Evolutionary conservation across 2,113 vertebrate species (phyloP), one percentile per base, ranked within the genome.

Genomic region (Shinisaurus crocodilurus): DNA sequence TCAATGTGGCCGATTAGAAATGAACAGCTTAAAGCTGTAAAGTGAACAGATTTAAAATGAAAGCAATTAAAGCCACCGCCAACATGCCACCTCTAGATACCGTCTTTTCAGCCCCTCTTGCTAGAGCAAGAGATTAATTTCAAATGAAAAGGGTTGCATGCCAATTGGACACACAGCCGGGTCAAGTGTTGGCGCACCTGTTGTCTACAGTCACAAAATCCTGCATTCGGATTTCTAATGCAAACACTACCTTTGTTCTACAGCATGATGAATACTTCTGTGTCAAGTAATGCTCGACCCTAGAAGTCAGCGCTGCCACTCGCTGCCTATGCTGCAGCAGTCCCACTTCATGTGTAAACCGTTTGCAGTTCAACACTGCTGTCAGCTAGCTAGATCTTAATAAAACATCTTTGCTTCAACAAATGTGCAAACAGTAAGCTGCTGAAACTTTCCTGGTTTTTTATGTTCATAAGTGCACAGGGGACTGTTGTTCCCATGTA

Each of bases 261-360:
- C 65, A 0, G 7, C 0, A 0, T 0, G 0, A 54, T 88, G 87
- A 89, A 84, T 86, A 20, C 7, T 29, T 88, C 40, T 18, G 32
- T 91, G 90, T 91, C 90, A 93, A 95, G 93, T 83, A 92, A 89
- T 91, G 80, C 94, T 96, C 87, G 77, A 77, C 70, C 89, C 79
- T 69, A 29, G 76, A 77, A 88, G n/a, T 83, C 87, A 95, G 83
- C 0, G 0, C 79, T 89, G 67, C 20, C 80, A 6, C 9, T 32
- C n/a, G 34, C 15, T 65, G 54, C 45, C 81, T 63, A 6, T 6
- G 0, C 3, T 1, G 0, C 23, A 86, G 48, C 80, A 16, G 18
- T 79, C 45, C 81, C 23, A 2, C 75, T 95, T 86, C 93, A 50
- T n/a, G 23, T 23, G 18, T 5, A 74, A 81, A 15, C 10, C 0